These are phyloP conservation scores for Amphiura filiformis DNA, from an alignment of 35 echinoderm and acorn worm species.

Conservation along the genomic window DNA sequence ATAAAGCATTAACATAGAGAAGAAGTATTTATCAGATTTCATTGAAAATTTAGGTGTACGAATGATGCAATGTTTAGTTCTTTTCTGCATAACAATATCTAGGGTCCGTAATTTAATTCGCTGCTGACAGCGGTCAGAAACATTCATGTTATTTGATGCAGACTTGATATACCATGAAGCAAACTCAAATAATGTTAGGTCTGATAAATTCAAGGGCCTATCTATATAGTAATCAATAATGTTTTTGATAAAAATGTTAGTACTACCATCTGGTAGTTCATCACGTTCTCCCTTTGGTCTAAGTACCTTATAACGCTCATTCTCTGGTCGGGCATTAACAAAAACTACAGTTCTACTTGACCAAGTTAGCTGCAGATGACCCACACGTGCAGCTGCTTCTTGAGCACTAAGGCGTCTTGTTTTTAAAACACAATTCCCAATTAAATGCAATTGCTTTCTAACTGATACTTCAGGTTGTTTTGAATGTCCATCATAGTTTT, in stretches of 20 bases:
- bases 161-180: neutral
- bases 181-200: neutral
- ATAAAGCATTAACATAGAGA: neutral
- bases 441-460: neutral
- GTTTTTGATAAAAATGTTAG: neutral
- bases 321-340: neutral
- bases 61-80: neutral
- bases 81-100: neutral
- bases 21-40: neutral
- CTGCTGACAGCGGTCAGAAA: neutral
- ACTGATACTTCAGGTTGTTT: neutral
- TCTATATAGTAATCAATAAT: neutral
- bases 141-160: neutral
- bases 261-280: neutral
- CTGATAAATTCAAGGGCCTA: neutral
- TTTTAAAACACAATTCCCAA: neutral
- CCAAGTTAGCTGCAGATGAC: neutral
- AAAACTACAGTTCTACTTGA: neutral
- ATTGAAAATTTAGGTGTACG: neutral
- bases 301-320: neutral
- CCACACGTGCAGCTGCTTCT: neutral
- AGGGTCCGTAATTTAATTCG: neutral
- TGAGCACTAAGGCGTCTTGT: neutral
- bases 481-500: neutral
- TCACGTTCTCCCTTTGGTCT: neutral